phyloP scores from a whole-genome alignment of 2,888 invertebrate genomes.

The Brachycybe producta region DNA sequence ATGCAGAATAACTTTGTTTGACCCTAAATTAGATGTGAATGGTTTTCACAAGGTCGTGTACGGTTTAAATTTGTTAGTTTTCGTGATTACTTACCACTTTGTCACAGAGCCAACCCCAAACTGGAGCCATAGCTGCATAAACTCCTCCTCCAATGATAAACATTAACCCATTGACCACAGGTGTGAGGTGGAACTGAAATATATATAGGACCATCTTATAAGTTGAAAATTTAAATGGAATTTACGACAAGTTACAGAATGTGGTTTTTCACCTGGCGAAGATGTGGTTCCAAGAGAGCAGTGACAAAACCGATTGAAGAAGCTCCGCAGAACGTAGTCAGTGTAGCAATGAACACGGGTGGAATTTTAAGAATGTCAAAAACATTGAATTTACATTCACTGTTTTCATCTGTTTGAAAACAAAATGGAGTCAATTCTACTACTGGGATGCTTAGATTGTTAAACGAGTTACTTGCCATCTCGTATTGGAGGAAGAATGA shows the following conservation, averaged over 20 bases:
- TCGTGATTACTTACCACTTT: slow-evolving; percentile 36
- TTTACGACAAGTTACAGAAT: not conserved
- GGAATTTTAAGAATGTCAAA: slow-evolving; percentile 46
- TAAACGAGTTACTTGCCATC: not conserved
- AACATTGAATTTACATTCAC: not conserved
- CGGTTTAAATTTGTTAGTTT: not conserved
- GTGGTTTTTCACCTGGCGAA: slow-evolving; percentile 52
- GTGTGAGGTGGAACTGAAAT: slow-evolving; percentile 31
- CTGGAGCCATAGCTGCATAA: slow-evolving; percentile 64
- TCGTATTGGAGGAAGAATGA: slow-evolving; percentile 51
- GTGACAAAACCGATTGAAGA: slow-evolving; percentile 76
- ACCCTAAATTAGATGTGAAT: slow-evolving; percentile 28
- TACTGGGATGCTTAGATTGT: not conserved
- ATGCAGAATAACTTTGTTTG: slow-evolving; percentile 55
- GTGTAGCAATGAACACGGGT: slow-evolving; percentile 54
- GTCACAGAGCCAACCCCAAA: slow-evolving; percentile 70
- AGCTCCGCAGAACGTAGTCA: slow-evolving; percentile 60
- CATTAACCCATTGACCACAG: slow-evolving; percentile 59
- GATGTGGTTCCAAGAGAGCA: slow-evolving; percentile 76
- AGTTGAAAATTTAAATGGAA: not conserved
- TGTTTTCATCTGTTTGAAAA: not conserved
- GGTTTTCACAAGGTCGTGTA: too few species aligned
- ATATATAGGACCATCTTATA: not conserved
- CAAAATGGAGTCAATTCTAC: not conserved
- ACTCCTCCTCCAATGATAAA: slow-evolving; percentile 71